Percentiles rank a stretch among this genome's conserved stretches.
phyloP scores from a whole-genome alignment of 2,797 vertebrate genomes.

The Siniperca scherzeri region DNA sequence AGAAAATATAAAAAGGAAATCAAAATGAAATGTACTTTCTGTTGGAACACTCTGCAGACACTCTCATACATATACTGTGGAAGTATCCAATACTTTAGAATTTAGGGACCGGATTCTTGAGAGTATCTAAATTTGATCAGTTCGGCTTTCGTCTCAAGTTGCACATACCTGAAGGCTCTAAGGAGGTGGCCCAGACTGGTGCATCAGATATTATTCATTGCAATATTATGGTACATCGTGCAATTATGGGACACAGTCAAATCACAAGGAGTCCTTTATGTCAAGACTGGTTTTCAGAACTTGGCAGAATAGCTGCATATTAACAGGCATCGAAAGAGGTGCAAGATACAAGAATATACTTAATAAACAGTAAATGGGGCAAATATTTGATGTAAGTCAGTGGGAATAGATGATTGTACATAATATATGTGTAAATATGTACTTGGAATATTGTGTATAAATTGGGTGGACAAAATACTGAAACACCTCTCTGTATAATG shows the following conservation, averaged over 20 bases:
- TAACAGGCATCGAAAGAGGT: background rate
- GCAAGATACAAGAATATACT: background rate
- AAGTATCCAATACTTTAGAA: background rate
- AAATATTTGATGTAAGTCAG: background rate
- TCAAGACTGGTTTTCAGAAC: background rate
- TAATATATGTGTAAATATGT: no score
- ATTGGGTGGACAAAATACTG: background rate
- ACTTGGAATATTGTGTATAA: background rate
- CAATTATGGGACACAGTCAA: background rate
- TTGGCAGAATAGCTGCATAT: background rate
- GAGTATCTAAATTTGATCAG: background rate
- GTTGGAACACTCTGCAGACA: background rate
- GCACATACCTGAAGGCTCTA: background rate
- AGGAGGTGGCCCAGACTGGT: background rate
- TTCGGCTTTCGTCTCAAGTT: conserved; percentile 14
- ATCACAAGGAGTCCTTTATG: background rate
- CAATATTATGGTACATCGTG: background rate
- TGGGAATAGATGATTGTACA: background rate
- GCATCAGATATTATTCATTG: conserved; percentile 1
- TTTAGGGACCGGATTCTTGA: background rate
- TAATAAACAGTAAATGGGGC: background rate
- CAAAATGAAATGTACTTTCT: background rate
- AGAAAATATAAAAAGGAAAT: background rate
- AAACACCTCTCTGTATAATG: background rate
- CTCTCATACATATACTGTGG: background rate